These are phyloP conservation scores for Caenorhabditis sp. DNA, from an alignment of 2,888 invertebrate species.

Conservation along the genomic window DNA sequence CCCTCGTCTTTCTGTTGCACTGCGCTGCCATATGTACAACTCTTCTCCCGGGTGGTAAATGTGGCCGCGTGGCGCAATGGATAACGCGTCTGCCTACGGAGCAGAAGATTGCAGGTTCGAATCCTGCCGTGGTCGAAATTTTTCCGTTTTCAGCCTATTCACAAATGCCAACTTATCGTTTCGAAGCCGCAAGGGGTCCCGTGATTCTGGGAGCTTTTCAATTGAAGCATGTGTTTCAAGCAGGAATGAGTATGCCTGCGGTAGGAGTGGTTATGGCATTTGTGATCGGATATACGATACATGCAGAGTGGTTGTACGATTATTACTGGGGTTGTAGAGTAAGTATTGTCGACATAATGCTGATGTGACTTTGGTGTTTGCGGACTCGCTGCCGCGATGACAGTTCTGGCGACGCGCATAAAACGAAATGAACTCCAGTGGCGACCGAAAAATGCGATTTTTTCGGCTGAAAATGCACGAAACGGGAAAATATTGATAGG, in stretches of 20 bases:
- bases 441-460: too few relatives aligned
- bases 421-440: too few relatives aligned
- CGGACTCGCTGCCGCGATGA: too few relatives aligned
- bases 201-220: slow-evolving; percentile 25
- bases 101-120: slow-evolving; percentile 84
- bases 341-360: too few relatives aligned
- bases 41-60: not conserved
- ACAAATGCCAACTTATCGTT: slow-evolving; percentile 34
- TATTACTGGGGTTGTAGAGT: slow-evolving; percentile 77
- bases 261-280: slow-evolving; percentile 60
- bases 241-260: slow-evolving; percentile 41
- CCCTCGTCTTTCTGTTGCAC: not conserved
- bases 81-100: slow-evolving; percentile 84
- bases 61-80: slow-evolving; percentile 78
- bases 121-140: slow-evolving; percentile 80
- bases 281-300: slow-evolving; percentile 66
- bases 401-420: too few relatives aligned
- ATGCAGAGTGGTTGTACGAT: slow-evolving; percentile 64
- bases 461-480: too few relatives aligned
- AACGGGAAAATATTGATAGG: too few relatives aligned
- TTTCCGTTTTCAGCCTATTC: slow-evolving; percentile 15
- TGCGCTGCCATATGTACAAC: not conserved
- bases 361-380: too few relatives aligned
- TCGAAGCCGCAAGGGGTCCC: slow-evolving; percentile 44
- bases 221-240: slow-evolving; percentile 39